A percentile compares a stretch with the other conserved stretches of the same genome.
These are phyloP conservation scores for Drosophila lacertosa DNA, from an alignment of 1,140 invertebrate species.

Conservation along the genomic window DNA sequence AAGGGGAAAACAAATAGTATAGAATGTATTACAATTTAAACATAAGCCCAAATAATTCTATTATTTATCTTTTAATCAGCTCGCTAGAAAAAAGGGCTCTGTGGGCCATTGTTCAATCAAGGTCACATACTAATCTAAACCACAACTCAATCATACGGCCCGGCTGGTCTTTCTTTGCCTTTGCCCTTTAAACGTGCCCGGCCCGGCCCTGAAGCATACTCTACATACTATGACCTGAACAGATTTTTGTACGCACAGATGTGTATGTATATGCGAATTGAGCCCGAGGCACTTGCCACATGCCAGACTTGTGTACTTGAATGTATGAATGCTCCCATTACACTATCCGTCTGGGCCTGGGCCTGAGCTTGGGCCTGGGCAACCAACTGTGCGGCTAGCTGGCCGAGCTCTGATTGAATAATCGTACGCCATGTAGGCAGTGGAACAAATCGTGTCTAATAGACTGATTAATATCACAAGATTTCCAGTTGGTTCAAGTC, in stretches of 20 bases:
- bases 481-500: slow-evolving; percentile 70
- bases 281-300: slow-evolving; percentile 33
- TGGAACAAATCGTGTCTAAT: slow-evolving; percentile 80
- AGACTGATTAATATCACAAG: slow-evolving; percentile 80
- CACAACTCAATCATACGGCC: neutral
- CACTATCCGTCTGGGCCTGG: slow-evolving; percentile 1
- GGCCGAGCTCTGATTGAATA: slow-evolving; percentile 67
- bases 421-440: slow-evolving; percentile 56
- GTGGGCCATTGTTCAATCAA: slow-evolving; percentile 15
- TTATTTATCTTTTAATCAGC: neutral
- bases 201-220: too few species aligned
- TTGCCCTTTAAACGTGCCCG: slow-evolving; percentile 15
- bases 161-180: neutral
- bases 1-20: too few species aligned
- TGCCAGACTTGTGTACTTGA: slow-evolving; percentile 21
- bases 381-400: slow-evolving; percentile 53
- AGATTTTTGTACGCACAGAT: too few species aligned
- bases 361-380: slow-evolving; percentile 35
- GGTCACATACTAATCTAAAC: slow-evolving; percentile 27
- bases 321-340: neutral
- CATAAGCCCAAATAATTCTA: too few species aligned
- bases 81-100: neutral
- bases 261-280: slow-evolving; percentile 6
- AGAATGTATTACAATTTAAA: neutral
- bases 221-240: too few species aligned